Evolutionary conservation across 2,113 vertebrate species (phyloP).

Genomic region (Tychaedon coryphoeus): DNA sequence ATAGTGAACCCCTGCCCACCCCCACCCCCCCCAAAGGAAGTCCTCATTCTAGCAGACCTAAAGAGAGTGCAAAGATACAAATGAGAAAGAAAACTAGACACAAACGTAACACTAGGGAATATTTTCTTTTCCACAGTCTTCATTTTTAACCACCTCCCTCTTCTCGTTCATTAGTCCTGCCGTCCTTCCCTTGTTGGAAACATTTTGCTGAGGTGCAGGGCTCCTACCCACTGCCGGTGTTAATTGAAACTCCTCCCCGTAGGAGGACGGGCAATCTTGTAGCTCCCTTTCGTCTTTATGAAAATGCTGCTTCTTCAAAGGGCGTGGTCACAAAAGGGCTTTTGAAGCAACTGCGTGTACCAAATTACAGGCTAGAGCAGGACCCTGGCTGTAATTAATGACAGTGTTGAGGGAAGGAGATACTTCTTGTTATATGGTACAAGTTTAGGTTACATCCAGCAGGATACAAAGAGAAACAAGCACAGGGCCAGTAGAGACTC

Average conservation of each 20-base stretch:
- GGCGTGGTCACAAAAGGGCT: neutral
- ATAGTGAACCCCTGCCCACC: neutral
- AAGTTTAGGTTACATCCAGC: neutral
- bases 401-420: neutral
- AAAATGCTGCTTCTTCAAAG: conserved; percentile 18
- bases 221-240: neutral
- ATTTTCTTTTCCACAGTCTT: neutral
- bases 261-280: neutral
- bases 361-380: neutral
- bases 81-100: neutral
- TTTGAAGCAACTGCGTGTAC: neutral
- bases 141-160: neutral
- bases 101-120: neutral
- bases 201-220: neutral
- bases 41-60: neutral
- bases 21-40: neutral
- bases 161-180: neutral
- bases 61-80: neutral
- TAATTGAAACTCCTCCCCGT: neutral
- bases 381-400: neutral
- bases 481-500: neutral
- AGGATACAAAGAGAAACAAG: neutral
- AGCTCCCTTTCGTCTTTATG: neutral
- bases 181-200: neutral
- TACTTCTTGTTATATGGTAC: neutral